Conservation (phyloP, 2,113 vertebrate species). For the Acanthisitta chloris region DNA sequence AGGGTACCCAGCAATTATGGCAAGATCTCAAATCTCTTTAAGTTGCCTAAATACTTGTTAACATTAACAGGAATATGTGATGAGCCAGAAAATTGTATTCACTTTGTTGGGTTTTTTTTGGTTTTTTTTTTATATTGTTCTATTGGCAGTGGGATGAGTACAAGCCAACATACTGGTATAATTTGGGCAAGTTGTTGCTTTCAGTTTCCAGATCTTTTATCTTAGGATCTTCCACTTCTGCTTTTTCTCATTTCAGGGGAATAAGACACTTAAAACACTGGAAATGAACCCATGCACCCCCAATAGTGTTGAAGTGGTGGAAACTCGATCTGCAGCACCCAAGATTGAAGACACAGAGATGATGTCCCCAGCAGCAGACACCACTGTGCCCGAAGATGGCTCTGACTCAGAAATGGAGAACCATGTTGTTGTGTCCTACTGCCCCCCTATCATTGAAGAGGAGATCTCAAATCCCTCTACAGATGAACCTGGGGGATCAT, state of each 20-base stretch:
- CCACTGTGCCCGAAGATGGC: slow-evolving; percentile 71
- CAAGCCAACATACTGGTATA: not conserved
- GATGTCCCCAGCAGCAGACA: slow-evolving; percentile 73
- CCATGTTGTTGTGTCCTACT: slow-evolving; percentile 81
- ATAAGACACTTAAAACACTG: slow-evolving; percentile 74
- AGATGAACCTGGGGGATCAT: slow-evolving; percentile 77
- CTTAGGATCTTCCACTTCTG: not conserved
- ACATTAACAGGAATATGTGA: not conserved
- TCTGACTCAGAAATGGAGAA: slow-evolving; percentile 77
- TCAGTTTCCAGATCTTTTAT: not conserved
- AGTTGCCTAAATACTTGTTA: not conserved
- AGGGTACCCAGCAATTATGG: not conserved
- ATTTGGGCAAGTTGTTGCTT: not conserved
- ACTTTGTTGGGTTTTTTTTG: no score
- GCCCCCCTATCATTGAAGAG: slow-evolving; percentile 87
- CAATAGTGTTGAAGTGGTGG: slow-evolving; percentile 88
- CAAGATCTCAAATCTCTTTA: not conserved
- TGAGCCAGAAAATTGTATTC: not conserved
- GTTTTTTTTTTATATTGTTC: not conserved
- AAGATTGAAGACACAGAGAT: slow-evolving; percentile 84
- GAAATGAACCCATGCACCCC: slow-evolving; percentile 89
- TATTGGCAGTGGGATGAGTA: not conserved
- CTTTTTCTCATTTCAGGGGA: slow-evolving; percentile 66
- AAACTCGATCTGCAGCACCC: slow-evolving; percentile 75
- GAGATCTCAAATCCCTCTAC: slow-evolving; percentile 70